phyloP scores from a whole-genome alignment of 2,797 vertebrate species.

The Anguilla obscura region DNA sequence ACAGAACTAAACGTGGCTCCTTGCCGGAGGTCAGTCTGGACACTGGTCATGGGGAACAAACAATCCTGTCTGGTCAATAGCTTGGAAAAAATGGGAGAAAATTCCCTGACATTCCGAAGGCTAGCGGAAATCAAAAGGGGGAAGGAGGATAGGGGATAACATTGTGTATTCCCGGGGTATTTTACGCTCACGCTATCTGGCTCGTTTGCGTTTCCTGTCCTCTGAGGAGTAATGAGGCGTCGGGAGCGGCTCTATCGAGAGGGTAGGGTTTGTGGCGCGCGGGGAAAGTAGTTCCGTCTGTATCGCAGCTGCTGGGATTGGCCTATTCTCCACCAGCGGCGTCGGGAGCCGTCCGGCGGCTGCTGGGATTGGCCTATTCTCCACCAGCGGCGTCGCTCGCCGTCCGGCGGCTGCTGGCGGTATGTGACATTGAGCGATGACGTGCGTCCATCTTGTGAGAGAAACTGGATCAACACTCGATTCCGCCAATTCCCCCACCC shows the following conservation, averaged over 20 bases:
- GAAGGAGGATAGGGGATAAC: background rate
- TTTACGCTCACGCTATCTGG: background rate
- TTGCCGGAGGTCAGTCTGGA: background rate
- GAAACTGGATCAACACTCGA: conserved; percentile 20
- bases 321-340: background rate
- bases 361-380: conserved; percentile 14
- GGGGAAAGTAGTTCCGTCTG: background rate
- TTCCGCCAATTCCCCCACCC: background rate
- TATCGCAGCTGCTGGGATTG: conserved; percentile 27
- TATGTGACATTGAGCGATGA: background rate
- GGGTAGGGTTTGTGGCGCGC: background rate
- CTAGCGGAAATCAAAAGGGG: background rate
- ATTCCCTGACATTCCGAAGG: background rate
- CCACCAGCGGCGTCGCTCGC: background rate
- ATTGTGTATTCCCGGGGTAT: background rate
- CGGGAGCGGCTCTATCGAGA: background rate
- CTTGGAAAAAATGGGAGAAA: background rate
- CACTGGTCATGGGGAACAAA: background rate
- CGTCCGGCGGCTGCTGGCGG: conserved; percentile 12
- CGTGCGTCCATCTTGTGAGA: conserved; percentile 18
- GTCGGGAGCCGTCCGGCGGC: background rate
- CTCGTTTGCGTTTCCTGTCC: conserved; percentile 23
- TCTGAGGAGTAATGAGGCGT: conserved; percentile 20
- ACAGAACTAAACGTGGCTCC: background rate
- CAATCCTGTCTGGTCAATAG: background rate